Percentiles rank a stretch among this genome's conserved stretches.
Conservation (phyloP, 2,797 vertebrate genomes). For the Alcedo atthis region DNA sequence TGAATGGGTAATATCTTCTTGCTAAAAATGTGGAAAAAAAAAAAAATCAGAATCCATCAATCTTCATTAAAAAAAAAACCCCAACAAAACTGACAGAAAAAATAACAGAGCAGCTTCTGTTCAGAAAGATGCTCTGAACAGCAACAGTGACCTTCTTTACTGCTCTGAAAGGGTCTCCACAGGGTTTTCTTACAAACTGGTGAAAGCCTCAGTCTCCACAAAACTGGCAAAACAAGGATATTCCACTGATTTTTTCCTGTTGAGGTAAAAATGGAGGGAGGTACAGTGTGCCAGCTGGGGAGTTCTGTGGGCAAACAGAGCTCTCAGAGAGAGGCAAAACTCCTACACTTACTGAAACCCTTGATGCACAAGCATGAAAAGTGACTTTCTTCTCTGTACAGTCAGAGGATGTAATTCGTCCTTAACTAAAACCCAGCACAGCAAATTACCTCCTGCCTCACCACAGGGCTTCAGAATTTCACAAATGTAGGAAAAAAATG, state of each 20-base stretch:
- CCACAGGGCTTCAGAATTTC: neutral
- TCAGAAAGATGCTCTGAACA: neutral
- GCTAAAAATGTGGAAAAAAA: too few species aligned
- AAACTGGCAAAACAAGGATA: neutral
- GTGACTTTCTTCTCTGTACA: neutral
- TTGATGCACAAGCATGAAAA: neutral
- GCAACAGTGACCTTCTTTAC: neutral
- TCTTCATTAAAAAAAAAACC: neutral
- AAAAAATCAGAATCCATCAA: too few species aligned
- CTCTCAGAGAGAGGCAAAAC: neutral
- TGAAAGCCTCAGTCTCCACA: neutral
- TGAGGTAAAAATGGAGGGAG: neutral
- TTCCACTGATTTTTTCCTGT: neutral
- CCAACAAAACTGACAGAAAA: too few species aligned
- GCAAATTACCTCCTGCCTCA: neutral
- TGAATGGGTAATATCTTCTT: too few species aligned
- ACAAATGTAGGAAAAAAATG: neutral
- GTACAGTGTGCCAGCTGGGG: neutral
- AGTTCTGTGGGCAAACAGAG: neutral
- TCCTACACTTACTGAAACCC: neutral
- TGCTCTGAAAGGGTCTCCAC: neutral
- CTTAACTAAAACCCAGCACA: neutral
- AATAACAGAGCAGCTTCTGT: neutral
- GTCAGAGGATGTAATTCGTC: neutral
- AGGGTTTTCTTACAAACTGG: neutral